Evolutionary conservation across 2,888 invertebrate species (phyloP).

Genomic region (Zygothrica quintamaculata): DNA sequence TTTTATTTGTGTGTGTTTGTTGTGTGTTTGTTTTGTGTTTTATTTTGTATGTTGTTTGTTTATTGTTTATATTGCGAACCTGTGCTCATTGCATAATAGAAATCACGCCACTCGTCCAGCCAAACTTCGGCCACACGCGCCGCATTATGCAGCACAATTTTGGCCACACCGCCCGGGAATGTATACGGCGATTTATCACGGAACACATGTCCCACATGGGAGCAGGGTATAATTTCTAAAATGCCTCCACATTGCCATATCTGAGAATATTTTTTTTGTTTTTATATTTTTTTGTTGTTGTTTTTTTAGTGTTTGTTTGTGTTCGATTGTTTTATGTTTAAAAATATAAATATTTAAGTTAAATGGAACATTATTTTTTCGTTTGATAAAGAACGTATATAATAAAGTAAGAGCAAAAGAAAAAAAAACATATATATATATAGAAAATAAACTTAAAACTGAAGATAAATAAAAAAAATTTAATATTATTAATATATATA

Average conservation of each 20-base stretch:
- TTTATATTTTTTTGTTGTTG: conserved; percentile 56
- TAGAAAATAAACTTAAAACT: not conserved
- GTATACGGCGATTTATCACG: conserved; percentile 99
- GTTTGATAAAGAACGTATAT: conserved; percentile 9
- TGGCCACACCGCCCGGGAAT: conserved; percentile 99
- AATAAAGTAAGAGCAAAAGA: conserved; percentile 29
- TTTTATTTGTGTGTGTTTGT: conserved; percentile 24
- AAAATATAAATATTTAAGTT: conserved; percentile 18
- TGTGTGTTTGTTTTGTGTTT: conserved; percentile 39
- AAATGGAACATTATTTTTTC: conserved; percentile 16
- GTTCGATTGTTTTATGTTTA: conserved; percentile 35
- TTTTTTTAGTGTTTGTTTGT: conserved; percentile 68
- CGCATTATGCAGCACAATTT: conserved; percentile 98
- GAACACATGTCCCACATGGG: conserved; percentile 98
- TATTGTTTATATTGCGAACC: conserved; percentile 87
- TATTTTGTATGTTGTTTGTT: conserved; percentile 31
- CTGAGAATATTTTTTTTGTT: conserved; percentile 84
- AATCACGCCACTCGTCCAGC: conserved; percentile 99
- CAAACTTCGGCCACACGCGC: conserved; percentile 99
- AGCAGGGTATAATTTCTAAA: conserved; percentile 97
- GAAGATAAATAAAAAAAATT: conserved; percentile 16
- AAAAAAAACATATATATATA: conserved; percentile 21
- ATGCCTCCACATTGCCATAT: conserved; percentile 99
- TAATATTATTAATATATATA: conserved; percentile 19
- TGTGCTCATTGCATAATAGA: conserved; percentile 99